Conservation (phyloP, 2,113 vertebrate genomes). For the Hemiprocne comata region DNA sequence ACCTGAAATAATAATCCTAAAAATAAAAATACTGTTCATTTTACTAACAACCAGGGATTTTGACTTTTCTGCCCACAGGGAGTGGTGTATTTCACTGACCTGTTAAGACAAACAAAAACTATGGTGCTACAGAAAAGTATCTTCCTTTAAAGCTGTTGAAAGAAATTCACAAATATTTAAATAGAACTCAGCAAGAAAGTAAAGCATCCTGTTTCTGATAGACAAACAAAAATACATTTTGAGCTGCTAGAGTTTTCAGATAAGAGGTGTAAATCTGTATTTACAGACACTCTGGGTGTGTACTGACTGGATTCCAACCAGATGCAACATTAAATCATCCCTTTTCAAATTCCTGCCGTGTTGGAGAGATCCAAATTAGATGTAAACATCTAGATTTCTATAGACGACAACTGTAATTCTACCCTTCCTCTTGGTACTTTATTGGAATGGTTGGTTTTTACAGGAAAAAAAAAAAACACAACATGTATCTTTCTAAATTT, state of each 20-base stretch:
- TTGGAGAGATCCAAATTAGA: not conserved
- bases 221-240: too few species aligned
- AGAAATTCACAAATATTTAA: not conserved
- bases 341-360: not conserved
- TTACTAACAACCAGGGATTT: not conserved
- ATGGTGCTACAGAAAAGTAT: not conserved
- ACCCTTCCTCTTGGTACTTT: not conserved
- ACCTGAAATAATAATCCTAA: not conserved
- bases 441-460: not conserved
- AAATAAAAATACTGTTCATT: not conserved
- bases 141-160: not conserved
- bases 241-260: not conserved
- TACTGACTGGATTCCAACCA: not conserved
- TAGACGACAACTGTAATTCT: not conserved
- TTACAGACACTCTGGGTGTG: not conserved
- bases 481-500: not conserved
- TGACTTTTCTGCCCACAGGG: not conserved
- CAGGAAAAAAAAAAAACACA: not conserved
- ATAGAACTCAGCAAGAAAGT: not conserved
- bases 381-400: not conserved
- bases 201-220: not conserved
- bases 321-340: not conserved
- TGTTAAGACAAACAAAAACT: not conserved
- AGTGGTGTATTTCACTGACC: not conserved
- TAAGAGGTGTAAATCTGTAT: not conserved